These are phyloP conservation scores for Blomia tropicalis DNA, from an alignment of 2,888 invertebrate species.

Conservation along the genomic window DNA sequence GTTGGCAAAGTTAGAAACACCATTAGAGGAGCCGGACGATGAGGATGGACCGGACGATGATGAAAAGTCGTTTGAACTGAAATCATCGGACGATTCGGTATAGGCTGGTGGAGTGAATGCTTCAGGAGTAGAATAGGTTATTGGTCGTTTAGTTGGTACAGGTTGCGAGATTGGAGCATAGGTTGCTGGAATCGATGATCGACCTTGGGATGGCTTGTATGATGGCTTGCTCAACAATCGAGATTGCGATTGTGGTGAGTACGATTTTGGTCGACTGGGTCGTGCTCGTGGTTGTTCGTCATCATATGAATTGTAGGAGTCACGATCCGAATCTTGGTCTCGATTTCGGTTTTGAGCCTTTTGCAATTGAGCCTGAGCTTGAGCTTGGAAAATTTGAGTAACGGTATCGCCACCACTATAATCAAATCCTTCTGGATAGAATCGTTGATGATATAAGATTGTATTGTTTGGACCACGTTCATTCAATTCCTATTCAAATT, in stretches of 20 bases:
- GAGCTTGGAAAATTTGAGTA: slow-evolving; percentile 10
- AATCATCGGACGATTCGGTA: slow-evolving; percentile 10
- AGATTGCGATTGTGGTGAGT: neutral
- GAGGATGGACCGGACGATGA: neutral
- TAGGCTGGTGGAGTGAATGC: slow-evolving; percentile 11
- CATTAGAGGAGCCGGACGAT: neutral
- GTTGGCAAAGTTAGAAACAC: neutral
- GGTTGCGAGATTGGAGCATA: no score
- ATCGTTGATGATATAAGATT: slow-evolving; percentile 34
- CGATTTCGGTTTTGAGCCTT: neutral
- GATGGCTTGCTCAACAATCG: neutral
- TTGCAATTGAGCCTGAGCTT: slow-evolving; percentile 10
- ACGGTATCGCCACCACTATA: slow-evolving; percentile 15
- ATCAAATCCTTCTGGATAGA: slow-evolving; percentile 32
- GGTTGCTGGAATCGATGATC: neutral
- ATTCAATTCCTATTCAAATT: slow-evolving; percentile 22
- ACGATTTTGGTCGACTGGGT: neutral
- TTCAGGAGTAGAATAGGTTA: slow-evolving; percentile 3
- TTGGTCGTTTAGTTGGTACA: slow-evolving; percentile 7
- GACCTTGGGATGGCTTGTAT: neutral
- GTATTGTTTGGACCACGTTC: slow-evolving; percentile 32
- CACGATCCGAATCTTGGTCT: neutral
- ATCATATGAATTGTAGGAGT: neutral
- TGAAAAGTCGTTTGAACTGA: neutral
- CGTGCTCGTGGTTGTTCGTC: neutral